Base-by-base conservation (phyloP, 2,888 invertebrate species). In the Gandaritis pyraliata region DNA sequence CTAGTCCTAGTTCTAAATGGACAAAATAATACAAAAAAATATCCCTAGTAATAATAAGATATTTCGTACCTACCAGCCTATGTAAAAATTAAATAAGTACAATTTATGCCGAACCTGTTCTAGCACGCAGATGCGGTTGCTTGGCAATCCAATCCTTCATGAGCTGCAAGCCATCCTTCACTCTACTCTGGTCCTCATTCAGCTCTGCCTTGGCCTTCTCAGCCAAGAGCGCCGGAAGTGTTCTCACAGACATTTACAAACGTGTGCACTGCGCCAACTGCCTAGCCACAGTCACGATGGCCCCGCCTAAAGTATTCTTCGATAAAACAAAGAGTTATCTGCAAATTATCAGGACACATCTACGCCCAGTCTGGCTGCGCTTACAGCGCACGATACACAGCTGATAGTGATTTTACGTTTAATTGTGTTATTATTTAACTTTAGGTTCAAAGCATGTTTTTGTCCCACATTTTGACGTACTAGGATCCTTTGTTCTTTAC, bases 131-230 rank as follows among this genome's bases (percentile, higher is more conserved):
- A 75, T 94, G 93, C 0, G 92, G 92, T 71, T 94, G 94, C 71
- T 93, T 93, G 1, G 82, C 78, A 11, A 94, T 72, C 94, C 94
- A 94, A 38, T 93, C 89, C 70, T 90, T 92, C 23, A 94, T 82
- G 69, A 88, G 84, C 53, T 90, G 81, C 38, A 94, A 77, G 73
- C 93, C 93, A 58, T 86, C 85, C 0, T 76, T 75, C 38, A 93
- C 74, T 39, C 88, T 78, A 5, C 81, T 82, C 0, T 93, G 90
- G 69, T 92, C 90, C 77, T 94, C 94, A 63, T 90, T 88, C 41
- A 94, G 73, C 75, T 94, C 93, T 13, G 76, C 67, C 46, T 81
- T 80, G 1, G 94, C 94, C 68, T 87, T 87, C 66, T 85, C 85
- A 36, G 82, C 84, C 39, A 89, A 71, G 16, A 73, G 81, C 8